Percentiles rank a stretch among this genome's conserved stretches.
Evolutionary conservation across 2,888 invertebrate genomes (phyloP).

Genomic region (Tinea trinotella): DNA sequence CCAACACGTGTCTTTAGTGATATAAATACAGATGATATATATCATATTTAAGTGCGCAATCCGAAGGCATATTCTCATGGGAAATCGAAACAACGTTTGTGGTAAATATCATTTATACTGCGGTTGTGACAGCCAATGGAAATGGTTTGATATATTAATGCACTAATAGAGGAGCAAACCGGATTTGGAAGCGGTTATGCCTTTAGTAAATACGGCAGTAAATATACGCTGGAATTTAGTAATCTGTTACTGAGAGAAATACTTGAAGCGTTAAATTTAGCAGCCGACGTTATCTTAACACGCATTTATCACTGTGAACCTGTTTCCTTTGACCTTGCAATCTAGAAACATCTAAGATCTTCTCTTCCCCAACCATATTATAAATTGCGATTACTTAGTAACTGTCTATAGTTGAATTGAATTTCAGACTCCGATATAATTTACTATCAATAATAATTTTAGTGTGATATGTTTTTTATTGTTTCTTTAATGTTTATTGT

Average conservation of each 20-base stretch:
- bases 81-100: too few species aligned
- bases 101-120: too few species aligned
- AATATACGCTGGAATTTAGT: not conserved
- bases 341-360: constrained; percentile 3
- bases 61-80: too few species aligned
- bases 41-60: too few species aligned
- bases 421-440: not conserved
- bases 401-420: not conserved
- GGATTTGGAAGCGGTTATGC: too few species aligned
- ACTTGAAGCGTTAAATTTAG: constrained; percentile 10
- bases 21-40: too few species aligned
- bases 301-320: constrained; percentile 7
- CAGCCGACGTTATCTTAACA: constrained; percentile 3
- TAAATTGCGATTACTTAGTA: constrained; percentile 8
- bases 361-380: not conserved
- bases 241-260: constrained; percentile 5
- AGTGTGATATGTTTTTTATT: not conserved
- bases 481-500: too few species aligned
- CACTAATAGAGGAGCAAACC: too few species aligned
- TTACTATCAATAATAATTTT: not conserved
- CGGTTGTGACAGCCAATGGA: too few species aligned
- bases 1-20: too few species aligned
- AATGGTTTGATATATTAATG: not conserved
- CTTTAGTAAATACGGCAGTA: too few species aligned
- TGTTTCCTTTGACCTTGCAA: not conserved